These are phyloP conservation scores for Mesochorus sp. DNA, from an alignment of 2,888 invertebrate species.

Conservation along the genomic window DNA sequence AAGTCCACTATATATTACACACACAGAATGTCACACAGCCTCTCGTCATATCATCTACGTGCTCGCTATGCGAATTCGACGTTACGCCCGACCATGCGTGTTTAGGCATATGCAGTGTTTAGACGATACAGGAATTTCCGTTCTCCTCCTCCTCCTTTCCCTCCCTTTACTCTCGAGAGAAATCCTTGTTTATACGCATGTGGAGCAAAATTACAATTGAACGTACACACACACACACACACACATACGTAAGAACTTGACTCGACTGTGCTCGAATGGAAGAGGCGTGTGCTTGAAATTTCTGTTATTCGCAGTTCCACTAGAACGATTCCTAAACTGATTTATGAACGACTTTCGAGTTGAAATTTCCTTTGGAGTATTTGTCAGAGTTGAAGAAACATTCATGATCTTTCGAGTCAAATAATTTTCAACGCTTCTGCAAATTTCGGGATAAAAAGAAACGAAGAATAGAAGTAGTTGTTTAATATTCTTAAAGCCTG, in stretches of 20 bases:
- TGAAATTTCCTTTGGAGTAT: background rate
- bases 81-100: slow-evolving; percentile 71
- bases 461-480: too few species aligned
- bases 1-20: slow-evolving; percentile 66
- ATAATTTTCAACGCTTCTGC: too few species aligned
- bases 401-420: too few species aligned
- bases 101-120: slow-evolving; percentile 52
- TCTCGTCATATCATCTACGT: slow-evolving; percentile 57
- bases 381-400: too few species aligned
- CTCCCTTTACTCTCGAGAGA: background rate
- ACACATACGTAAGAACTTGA: slow-evolving; percentile 1
- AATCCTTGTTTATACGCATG: background rate
- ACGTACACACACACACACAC: background rate
- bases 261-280: slow-evolving; percentile 16
- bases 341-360: slow-evolving; percentile 2
- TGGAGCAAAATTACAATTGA: too few species aligned
- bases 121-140: background rate
- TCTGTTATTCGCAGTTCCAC: slow-evolving; percentile 38
- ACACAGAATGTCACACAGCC: slow-evolving; percentile 42
- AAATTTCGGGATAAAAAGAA: too few species aligned
- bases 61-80: slow-evolving; percentile 68
- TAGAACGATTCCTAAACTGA: slow-evolving; percentile 25
- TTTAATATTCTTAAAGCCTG: too few species aligned
- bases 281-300: slow-evolving; percentile 53
- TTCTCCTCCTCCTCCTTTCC: background rate